Conservation (phyloP, 1,140 invertebrate species). For the Lethocerus indicus region DNA sequence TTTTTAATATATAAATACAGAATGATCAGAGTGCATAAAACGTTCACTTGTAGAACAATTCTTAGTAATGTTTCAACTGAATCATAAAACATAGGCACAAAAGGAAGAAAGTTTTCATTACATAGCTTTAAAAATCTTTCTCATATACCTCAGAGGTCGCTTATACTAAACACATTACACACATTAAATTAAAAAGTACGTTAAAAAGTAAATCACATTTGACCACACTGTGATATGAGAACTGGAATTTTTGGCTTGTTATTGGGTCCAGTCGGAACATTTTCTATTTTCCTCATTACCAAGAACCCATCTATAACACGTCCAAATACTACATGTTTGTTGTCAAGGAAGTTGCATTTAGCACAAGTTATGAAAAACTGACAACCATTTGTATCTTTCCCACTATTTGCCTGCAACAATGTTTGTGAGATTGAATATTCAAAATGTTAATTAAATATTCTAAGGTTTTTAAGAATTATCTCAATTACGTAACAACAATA, state of each 20-base stretch:
- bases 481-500: not conserved
- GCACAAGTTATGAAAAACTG: constrained; percentile 87
- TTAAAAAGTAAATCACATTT: constrained; percentile 91
- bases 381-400: constrained; percentile 97
- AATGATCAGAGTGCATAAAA: too few relatives aligned
- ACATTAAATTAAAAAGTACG: too few relatives aligned
- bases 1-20: too few relatives aligned
- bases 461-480: not conserved
- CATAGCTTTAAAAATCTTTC: too few relatives aligned
- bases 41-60: too few relatives aligned
- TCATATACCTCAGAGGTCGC: too few relatives aligned
- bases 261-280: constrained; percentile 96
- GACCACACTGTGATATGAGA: constrained; percentile 89
- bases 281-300: constrained; percentile 96
- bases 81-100: too few relatives aligned
- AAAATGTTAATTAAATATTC: not conserved
- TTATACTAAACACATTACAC: too few relatives aligned
- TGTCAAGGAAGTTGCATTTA: constrained; percentile 90
- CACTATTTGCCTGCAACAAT: constrained; percentile 67
- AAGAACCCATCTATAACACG: constrained; percentile 81
- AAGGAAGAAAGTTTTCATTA: too few relatives aligned
- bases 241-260: constrained; percentile 99
- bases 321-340: constrained; percentile 98
- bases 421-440: not conserved
- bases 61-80: too few relatives aligned